Percentiles rank a stretch among this genome's conserved stretches.
These are phyloP conservation scores for Leptoteleia sp. DNA, from an alignment of 1,140 invertebrate genomes.

Conservation along the genomic window DNA sequence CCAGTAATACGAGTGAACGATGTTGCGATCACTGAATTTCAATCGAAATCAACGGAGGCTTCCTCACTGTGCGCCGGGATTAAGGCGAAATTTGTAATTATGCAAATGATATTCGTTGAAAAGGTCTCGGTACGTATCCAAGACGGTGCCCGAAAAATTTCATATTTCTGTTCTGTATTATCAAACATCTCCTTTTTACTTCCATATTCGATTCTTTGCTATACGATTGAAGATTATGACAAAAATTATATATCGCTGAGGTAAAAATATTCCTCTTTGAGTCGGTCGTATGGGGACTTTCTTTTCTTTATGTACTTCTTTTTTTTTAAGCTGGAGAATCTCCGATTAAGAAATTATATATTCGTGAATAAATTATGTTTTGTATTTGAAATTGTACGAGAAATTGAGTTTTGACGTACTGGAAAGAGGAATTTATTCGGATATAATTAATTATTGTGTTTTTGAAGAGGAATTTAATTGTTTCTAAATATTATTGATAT, in stretches of 20 bases:
- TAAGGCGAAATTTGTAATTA: constrained; percentile 64
- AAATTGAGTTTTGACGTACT: too few relatives aligned
- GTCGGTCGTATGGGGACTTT: too few relatives aligned
- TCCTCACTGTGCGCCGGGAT: constrained; percentile 41
- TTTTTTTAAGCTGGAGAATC: too few relatives aligned
- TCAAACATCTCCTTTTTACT: constrained; percentile 6
- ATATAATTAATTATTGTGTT: too few relatives aligned
- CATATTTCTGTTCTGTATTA: constrained; percentile 40
- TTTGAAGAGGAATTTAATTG: too few relatives aligned
- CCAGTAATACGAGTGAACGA: constrained; percentile 56
- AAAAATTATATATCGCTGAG: constrained; percentile 1
- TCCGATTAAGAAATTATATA: too few relatives aligned
- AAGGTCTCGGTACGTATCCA: constrained; percentile 49
- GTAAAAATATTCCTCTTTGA: too few relatives aligned
- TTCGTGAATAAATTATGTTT: too few relatives aligned
- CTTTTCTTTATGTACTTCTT: too few relatives aligned
- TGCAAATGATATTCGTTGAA: constrained; percentile 58
- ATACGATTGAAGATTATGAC: constrained; percentile 25
- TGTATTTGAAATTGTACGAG: too few relatives aligned
- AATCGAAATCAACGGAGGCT: constrained; percentile 56
- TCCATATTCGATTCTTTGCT: constrained; percentile 17
- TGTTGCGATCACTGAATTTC: constrained; percentile 64
- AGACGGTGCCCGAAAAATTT: constrained; percentile 33
- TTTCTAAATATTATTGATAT: too few relatives aligned
- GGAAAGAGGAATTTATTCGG: too few relatives aligned